Evolutionary conservation across 2,888 invertebrate genomes (phyloP), one percentile per base, ranked within the genome.

Genomic region (Eulithis prunata): DNA sequence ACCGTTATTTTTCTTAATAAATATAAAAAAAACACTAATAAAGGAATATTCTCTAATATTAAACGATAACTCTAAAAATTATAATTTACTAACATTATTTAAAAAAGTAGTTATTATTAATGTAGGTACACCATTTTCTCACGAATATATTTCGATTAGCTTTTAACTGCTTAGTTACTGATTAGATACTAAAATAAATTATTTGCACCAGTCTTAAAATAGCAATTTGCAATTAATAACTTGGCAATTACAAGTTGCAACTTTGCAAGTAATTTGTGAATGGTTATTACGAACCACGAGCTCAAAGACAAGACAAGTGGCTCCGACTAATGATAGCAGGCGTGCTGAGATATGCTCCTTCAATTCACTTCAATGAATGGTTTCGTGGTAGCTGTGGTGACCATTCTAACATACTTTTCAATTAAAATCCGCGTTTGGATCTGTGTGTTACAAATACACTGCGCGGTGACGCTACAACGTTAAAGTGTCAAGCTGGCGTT

Each of bases 261-360:
- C 67, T 57, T 51, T 47, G 56, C 32, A 59, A 49, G 49, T 67
- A 60, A 67, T 60, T 62, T 63, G 63, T 53, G 12, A 46, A 60
- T 43, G 47, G 60, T 13, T 46, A 51, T 60, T 63, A 55, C 68
- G 70, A 72, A 72, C 69, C 68, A 69, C 67, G 52, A 62, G 62
- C 68, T 72, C 69, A 63, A 28, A 68, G 69, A 52, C 66, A 65
- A 67, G 71, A 64, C 63, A 62, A 69, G 71, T 67, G 64, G 71
- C 69, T 71, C 69, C 66, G 68, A 65, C 69, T 68, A 71, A 74
- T 75, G 76, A 74, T 74, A 72, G 68, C 68, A 66, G 63, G 59
- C 59, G 56, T 63, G 59, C 69, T 72, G 71, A 78, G 74, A 76
- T 76, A 77, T 72, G 63, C 74, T 69, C 66, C 71, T 73, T 74